Base-by-base conservation (phyloP, 2,797 vertebrate genomes). In the Syngnathus rostellatus region DNA sequence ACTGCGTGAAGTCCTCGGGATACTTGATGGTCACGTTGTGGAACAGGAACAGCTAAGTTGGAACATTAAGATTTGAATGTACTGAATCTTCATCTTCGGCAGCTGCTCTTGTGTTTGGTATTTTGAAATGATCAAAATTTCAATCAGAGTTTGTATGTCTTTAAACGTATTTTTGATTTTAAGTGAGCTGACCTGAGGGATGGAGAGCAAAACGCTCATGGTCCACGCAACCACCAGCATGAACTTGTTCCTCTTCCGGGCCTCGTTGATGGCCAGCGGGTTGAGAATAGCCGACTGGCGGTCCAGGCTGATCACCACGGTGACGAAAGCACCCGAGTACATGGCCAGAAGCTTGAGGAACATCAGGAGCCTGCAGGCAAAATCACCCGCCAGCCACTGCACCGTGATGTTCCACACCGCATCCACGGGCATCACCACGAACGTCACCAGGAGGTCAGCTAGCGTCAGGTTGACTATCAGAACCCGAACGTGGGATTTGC, bases 321-420 rank as follows among this genome's bases (percentile, higher is more conserved):
- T 92, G 83, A 95, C 86, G 6, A 96, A 95, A 23, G 94, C 92
- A 0, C 93, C 90, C 2, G 93, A 93, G 37, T 94, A 93, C 93
- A 93, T 93, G 6, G 93, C 93, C 81, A 92, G 88, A 68, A 94
- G 89, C 80, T 94, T 95, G 9, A 94, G 89, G 83, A 93, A 95
- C 92, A 93, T 94, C 64, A 95, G 87, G 7, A 92, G 77, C 71
- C 90, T 87, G 84, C 92, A 95, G 76, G 89, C 86, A 37, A 87
- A 74, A 59, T 95, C 91, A 0, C 92, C 89, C 0, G 90, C 94
- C 2, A 91, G 83, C 94, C 93, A 95, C 77, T 95, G 93, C 65
- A 95, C 87, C 0, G 92, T 95, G 80, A 94, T 85, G 81, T 94
- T 95, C 94, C 93, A 94, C 68, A 85, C 77, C 0, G 93, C 93